Evolutionary conservation across 2,888 invertebrate genomes (phyloP), one percentile per base, ranked within the genome.

Genomic region (Euspilapteryx auroguttella): DNA sequence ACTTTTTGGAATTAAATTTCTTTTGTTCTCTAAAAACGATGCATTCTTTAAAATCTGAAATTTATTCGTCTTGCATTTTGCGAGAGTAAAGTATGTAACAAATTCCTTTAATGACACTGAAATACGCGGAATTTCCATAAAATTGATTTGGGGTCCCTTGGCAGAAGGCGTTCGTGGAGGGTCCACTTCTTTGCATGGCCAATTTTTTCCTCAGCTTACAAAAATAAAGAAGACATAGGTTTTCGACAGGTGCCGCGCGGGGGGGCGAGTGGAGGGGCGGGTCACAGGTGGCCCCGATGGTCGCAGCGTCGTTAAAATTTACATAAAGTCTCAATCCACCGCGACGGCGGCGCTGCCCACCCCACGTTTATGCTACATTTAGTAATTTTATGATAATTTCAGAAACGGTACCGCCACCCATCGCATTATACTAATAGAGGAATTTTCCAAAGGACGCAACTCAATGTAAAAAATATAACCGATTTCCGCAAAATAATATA

Each of bases 371-470:
- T 73, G 75, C 75, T 73, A 75, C 75, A 75, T 75, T 75, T 75
- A 75, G 75, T 75, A 75, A 75, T 75, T 75, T 75, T 75, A 75
- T 75, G 75, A 75, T 75, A 75, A 75, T 75, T 75, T 65, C 59
- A 62, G 64, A 71, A 73, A 73, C 73, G 57, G 62, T 64, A 61
- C 71, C 62, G 55, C 73, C 71, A 68, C 75, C 75, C 75, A 71
- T 73, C 73, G 62, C 71, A 75, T 75, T 75, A 75, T 75, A 71
- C 73, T 75, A 73, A 73, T 73, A 73, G 73, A 73, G 57, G 62
- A 65, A 59, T 57, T 51, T 62, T 51, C 54, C 38, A 38, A 55
- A 55, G 49, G 45, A 42, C 39, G 43, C 42, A 46, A 42, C 47
- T 47, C 47, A 40, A 54, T 42, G 45, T 49, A 61, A 69, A 69